These are phyloP conservation scores for Okamejei kenojei DNA, from an alignment of 2,797 vertebrate genomes.

Conservation along the genomic window DNA sequence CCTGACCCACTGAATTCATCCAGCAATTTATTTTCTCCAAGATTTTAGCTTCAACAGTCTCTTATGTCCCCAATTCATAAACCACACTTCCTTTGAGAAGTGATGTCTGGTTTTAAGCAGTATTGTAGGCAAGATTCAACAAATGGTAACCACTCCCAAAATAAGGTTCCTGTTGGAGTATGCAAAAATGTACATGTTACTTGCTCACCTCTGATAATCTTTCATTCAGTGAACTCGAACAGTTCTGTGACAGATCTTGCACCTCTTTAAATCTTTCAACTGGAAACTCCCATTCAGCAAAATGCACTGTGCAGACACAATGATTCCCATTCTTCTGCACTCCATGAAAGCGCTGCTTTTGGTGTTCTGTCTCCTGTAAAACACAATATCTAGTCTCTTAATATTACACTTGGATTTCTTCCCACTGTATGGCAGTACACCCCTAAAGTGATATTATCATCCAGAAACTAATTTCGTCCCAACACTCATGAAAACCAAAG, in stretches of 20 bases:
- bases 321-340: neutral
- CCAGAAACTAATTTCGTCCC: neutral
- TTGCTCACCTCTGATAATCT: constrained; percentile 48
- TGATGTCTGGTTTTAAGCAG: too few relatives aligned
- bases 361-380: constrained; percentile 28
- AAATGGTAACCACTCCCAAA: too few relatives aligned
- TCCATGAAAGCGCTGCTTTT: constrained; percentile 41
- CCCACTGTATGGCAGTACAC: neutral
- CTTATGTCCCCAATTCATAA: too few relatives aligned
- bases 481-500: neutral
- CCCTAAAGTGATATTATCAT: neutral
- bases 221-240: constrained; percentile 36
- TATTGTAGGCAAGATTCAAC: too few relatives aligned
- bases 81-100: too few relatives aligned
- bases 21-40: too few relatives aligned
- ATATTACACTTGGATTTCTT: neutral
- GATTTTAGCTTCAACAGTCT: too few relatives aligned
- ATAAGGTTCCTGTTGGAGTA: too few relatives aligned
- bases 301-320: constrained; percentile 48
- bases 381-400: neutral
- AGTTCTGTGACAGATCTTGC: constrained; percentile 44
- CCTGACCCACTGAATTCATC: too few relatives aligned
- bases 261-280: constrained; percentile 42
- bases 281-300: constrained; percentile 49
- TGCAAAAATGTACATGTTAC: neutral